Percentiles rank a stretch among this genome's conserved stretches.
Conservation (phyloP, 2,888 invertebrate genomes). For the Esperia sulphurella region DNA sequence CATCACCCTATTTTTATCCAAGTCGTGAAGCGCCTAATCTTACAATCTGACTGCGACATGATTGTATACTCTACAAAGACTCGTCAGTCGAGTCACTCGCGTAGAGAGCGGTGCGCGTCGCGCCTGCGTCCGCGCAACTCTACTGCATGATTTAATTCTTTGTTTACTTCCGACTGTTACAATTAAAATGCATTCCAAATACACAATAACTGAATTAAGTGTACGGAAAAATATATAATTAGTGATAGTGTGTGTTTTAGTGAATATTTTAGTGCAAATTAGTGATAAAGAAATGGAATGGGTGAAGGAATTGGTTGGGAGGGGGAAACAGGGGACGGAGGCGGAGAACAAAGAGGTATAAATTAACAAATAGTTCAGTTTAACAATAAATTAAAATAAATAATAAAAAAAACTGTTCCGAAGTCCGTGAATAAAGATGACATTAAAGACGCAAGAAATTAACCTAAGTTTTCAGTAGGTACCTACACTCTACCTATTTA, state of each 20-base stretch:
- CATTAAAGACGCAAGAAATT: too few relatives aligned
- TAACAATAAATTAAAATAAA: too few relatives aligned
- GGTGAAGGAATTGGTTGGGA: slow-evolving; percentile 38
- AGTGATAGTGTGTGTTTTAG: background rate
- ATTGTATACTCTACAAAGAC: background rate
- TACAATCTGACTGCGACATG: too few relatives aligned
- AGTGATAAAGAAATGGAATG: slow-evolving; percentile 40
- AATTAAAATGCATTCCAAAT: background rate
- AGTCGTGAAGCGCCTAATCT: too few relatives aligned
- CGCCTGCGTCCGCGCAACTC: slow-evolving; percentile 8
- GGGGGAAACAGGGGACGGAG: slow-evolving; percentile 18
- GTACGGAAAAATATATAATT: background rate
- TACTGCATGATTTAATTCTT: slow-evolving; percentile 27
- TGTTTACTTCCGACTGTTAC: slow-evolving; percentile 24
- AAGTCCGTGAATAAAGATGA: too few relatives aligned
- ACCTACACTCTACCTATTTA: too few relatives aligned
- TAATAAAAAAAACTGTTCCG: too few relatives aligned
- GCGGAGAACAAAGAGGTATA: slow-evolving; percentile 4
- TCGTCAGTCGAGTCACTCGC: background rate
- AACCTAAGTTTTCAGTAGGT: too few relatives aligned
- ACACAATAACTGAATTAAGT: background rate
- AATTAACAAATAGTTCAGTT: background rate
- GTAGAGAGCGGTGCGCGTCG: background rate
- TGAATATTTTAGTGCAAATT: background rate
- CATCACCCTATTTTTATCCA: too few relatives aligned